Evolutionary conservation across 2,888 invertebrate species (phyloP).

Genomic region (Agonopterix subpropinquella): DNA sequence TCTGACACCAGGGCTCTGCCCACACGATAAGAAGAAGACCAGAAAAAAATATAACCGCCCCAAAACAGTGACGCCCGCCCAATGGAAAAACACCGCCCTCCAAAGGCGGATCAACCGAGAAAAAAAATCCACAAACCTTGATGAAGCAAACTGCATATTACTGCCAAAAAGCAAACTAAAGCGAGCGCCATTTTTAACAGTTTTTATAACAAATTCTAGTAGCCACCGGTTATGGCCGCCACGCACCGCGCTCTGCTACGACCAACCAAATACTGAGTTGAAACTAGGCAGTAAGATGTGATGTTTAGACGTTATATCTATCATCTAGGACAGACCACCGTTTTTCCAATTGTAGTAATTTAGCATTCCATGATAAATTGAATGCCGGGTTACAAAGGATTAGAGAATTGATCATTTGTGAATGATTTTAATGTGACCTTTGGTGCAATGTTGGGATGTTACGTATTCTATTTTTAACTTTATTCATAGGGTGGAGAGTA

Average conservation of each 20-base stretch:
- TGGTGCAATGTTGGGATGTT: too few species aligned
- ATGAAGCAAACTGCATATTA: slow-evolving; percentile 61
- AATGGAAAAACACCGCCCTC: not conserved
- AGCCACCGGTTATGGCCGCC: slow-evolving; percentile 26
- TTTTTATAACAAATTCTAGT: slow-evolving; percentile 16
- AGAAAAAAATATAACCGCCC: too few species aligned
- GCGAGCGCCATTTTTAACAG: slow-evolving; percentile 37
- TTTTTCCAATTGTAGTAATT: slow-evolving; percentile 60
- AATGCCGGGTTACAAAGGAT: slow-evolving; percentile 23
- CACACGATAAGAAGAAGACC: too few species aligned
- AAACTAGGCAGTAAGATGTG: slow-evolving; percentile 11
- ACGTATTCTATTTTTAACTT: too few species aligned
- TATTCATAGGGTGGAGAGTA: too few species aligned
- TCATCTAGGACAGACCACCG: slow-evolving; percentile 26
- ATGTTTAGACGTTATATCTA: slow-evolving; percentile 13
- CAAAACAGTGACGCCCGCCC: too few species aligned
- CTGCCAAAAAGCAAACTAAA: slow-evolving; percentile 56
- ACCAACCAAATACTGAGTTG: slow-evolving; percentile 14
- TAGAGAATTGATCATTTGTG: too few species aligned
- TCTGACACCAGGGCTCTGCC: too few species aligned
- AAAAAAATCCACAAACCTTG: slow-evolving; percentile 48
- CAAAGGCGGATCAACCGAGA: not conserved
- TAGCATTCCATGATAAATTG: slow-evolving; percentile 40
- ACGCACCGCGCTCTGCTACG: slow-evolving; percentile 35
- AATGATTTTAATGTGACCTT: too few species aligned